Conservation (phyloP, 1,140 invertebrate genomes). For the Cryptotermes secundus region DNA sequence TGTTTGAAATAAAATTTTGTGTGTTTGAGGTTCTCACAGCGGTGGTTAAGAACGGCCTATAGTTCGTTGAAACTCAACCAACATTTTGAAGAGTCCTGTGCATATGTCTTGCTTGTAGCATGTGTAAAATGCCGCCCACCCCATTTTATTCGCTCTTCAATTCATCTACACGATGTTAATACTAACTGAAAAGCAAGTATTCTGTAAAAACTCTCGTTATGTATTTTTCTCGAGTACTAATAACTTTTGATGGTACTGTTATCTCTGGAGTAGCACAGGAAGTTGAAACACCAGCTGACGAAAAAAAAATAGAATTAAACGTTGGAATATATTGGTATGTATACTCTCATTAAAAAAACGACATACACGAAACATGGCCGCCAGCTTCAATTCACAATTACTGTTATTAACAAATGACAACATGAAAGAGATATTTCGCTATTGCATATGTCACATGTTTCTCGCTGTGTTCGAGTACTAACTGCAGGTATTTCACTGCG, state of each 20-base stretch:
- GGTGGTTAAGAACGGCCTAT: too few relatives aligned
- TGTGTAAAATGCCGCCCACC: too few relatives aligned
- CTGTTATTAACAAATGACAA: not conserved
- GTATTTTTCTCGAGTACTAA: not conserved
- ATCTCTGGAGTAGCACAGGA: not conserved
- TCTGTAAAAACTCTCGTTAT: too few relatives aligned
- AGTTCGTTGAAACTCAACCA: too few relatives aligned
- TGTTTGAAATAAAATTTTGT: too few relatives aligned
- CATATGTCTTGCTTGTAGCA: too few relatives aligned
- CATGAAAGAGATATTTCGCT: not conserved
- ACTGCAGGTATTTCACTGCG: not conserved
- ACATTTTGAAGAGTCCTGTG: too few relatives aligned
- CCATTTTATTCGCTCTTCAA: too few relatives aligned
- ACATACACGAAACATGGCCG: not conserved
- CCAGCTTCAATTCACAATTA: not conserved
- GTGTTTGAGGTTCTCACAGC: too few relatives aligned
- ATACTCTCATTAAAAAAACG: not conserved
- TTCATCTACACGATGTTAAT: too few relatives aligned
- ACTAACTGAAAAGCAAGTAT: too few relatives aligned
- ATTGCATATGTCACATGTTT: not conserved
- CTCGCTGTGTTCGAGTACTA: not conserved
- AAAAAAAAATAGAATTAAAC: not conserved
- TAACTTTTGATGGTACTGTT: not conserved
- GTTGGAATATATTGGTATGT: not conserved
- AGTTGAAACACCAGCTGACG: not conserved